Base-by-base conservation (phyloP, 1,140 invertebrate genomes). In the Bombus waltoni region DNA sequence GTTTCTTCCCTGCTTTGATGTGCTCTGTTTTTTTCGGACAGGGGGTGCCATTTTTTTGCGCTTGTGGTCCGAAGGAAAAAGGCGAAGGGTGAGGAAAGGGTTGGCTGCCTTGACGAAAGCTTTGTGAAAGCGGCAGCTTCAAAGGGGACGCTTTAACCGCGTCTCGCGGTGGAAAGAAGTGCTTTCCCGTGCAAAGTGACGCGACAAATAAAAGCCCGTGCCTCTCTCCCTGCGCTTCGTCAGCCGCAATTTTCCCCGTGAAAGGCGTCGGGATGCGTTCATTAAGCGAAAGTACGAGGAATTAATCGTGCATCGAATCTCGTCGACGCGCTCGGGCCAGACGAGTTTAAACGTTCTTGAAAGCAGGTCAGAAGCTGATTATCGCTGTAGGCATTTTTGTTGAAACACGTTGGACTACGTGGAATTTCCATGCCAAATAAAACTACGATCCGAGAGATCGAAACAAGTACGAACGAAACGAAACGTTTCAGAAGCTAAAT, bases 121-220 rank as follows among this genome's bases (percentile, higher is more conserved):
- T 83, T 83, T 83, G 82, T 78, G n/a, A 9, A 13, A 28, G 59
- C 59, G 28, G n/a, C 1, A n/a, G 42, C 65, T 59, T 70, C 65
- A 83, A 83, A 77, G 35, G 74, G 40, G 28, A 78, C 47, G 74
- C 65, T 83, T 83, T 78, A 83, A 83, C 65, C 82, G 82, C 35
- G 73, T 70, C 82, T 77, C 44, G 72, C 65, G 42, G n/a, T 9
- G 65, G 62, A 78, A 77, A 76, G 72, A 38, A 76, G 72, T 53
- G 62, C 47, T 70, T 57, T 74, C 35, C 40, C 40, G 81, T 32
- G 82, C 82, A 77, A 83, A 77, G 82, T 65, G 82, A 83, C 62
- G 82, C 59, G 65, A 70, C 65, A 47, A 83, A 83, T 70, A 83
- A 83, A 77, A 83, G 82, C 82, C 57, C 2, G 42, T 57, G 18